Evolutionary conservation across 2,113 vertebrate species (phyloP), one percentile per base, ranked within the genome.

Genomic region (Callorhinus ursinus): DNA sequence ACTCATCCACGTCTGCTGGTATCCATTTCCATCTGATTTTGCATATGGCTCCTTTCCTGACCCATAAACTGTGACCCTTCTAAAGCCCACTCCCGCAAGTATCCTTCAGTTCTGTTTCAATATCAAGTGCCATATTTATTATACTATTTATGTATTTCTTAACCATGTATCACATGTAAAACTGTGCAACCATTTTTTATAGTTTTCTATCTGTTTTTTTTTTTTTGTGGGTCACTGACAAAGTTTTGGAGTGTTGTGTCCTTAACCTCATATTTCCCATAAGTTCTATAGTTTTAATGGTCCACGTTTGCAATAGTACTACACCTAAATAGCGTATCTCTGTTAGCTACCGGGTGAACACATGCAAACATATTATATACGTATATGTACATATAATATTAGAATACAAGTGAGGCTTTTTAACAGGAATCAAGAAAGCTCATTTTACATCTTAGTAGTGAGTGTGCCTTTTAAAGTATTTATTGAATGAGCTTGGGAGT

Each of bases 381-480:
- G 51, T 19, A 80, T 51, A 53, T 39, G 2, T 46, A 31, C n/a
- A 28, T 69, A n/a, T 36, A 33, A 90, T 65, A 61, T 33, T 88
- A 91, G 31, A 86, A 90, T 77, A 77, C 2, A 97, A 79, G 4
- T 90, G 63, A 90, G 24, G 61, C 2, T 63, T 96, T 93, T 95
- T 74, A 83, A 71, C 16, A 36, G 84, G 31, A 88, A 81, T 79
- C 11, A 0, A n/a, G 55, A 94, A 76, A 80, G 33, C 8, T 95
- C 4, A 7, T 89, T 94, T 95, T 94, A 71, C 2, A 80, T 69
- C 42, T 84, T 71, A 69, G 57, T 61, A 28, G 49, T 59, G 49
- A 89, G 51, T 80, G 42, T 69, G 26, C n/a, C 42, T 95, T 96
- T 94, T 74, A 74, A 97, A 67, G 33, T 65, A 87, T 83, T 96